phyloP scores from a whole-genome alignment of 2,888 invertebrate genomes.

The Eupithecia subfuscata region DNA sequence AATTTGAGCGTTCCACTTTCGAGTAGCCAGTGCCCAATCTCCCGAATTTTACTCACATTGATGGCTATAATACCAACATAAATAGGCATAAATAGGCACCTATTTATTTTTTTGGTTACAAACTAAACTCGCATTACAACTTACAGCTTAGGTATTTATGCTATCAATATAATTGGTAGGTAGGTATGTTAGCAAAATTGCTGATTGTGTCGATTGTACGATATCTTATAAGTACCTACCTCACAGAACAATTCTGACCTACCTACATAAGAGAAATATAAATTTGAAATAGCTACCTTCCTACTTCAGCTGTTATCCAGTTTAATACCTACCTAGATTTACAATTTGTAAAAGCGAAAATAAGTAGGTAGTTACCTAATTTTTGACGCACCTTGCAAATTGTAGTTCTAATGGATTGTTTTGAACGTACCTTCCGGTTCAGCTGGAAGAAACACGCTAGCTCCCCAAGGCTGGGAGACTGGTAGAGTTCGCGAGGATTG shows the following conservation, averaged over 20 bases:
- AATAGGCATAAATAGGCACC: no score
- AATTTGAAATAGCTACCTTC: not conserved
- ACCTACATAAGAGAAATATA: not conserved
- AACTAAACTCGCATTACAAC: no score
- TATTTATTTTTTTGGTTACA: no score
- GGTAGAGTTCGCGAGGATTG: conserved; percentile 46
- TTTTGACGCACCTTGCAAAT: not conserved
- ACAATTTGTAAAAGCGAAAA: not conserved
- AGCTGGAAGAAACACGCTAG: conserved; percentile 10
- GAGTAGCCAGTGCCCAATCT: no score
- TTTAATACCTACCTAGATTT: not conserved
- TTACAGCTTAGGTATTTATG: no score
- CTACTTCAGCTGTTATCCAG: not conserved
- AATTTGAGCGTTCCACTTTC: no score
- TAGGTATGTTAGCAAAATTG: no score
- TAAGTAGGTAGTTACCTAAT: no score
- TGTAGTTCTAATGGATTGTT: not conserved
- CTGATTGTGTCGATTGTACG: not conserved
- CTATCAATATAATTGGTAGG: no score
- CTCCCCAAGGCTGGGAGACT: conserved; percentile 33
- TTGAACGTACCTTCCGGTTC: not conserved
- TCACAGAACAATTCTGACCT: no score
- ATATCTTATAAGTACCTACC: not conserved
- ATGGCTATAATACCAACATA: no score
- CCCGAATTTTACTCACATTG: no score